Percentiles rank a stretch among this genome's conserved stretches.
These are phyloP conservation scores for Sciurus niger DNA, from an alignment of 2,113 vertebrate species.

Conservation along the genomic window DNA sequence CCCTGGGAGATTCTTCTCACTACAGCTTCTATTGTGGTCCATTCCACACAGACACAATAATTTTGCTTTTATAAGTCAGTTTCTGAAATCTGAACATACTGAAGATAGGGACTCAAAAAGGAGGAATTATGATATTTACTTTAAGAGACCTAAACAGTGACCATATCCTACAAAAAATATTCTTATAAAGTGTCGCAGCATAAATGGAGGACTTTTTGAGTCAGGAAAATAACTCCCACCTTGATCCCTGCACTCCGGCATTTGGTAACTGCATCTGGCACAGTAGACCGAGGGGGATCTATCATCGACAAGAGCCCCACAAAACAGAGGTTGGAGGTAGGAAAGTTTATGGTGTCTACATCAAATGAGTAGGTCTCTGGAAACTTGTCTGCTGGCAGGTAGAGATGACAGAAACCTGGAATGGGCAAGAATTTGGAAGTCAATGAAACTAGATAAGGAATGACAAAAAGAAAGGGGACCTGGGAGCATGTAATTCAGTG, in stretches of 20 bases:
- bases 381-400: slow-evolving; percentile 89
- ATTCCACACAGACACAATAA: not conserved
- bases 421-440: not conserved
- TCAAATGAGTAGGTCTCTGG: slow-evolving; percentile 89
- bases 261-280: slow-evolving; percentile 91
- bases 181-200: not conserved
- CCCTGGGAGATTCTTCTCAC: not conserved
- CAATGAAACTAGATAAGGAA: not conserved
- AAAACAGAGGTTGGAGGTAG: slow-evolving; percentile 90
- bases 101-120: not conserved
- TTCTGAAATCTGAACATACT: not conserved
- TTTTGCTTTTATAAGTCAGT: slow-evolving; percentile 14
- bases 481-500: not conserved
- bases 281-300: slow-evolving; percentile 91
- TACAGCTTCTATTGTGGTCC: not conserved
- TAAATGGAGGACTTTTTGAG: not conserved
- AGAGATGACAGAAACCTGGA: slow-evolving; percentile 91
- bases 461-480: not conserved
- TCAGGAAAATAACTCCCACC: slow-evolving; percentile 78
- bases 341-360: slow-evolving; percentile 90
- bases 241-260: slow-evolving; percentile 92
- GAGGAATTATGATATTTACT: not conserved
- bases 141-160: slow-evolving; percentile 39
- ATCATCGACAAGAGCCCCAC: slow-evolving; percentile 92
- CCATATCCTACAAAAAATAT: not conserved